A percentile compares a stretch with the other conserved stretches of the same genome.
phyloP scores from a whole-genome alignment of 2,888 invertebrate genomes.

The Himalopsyche japonica region DNA sequence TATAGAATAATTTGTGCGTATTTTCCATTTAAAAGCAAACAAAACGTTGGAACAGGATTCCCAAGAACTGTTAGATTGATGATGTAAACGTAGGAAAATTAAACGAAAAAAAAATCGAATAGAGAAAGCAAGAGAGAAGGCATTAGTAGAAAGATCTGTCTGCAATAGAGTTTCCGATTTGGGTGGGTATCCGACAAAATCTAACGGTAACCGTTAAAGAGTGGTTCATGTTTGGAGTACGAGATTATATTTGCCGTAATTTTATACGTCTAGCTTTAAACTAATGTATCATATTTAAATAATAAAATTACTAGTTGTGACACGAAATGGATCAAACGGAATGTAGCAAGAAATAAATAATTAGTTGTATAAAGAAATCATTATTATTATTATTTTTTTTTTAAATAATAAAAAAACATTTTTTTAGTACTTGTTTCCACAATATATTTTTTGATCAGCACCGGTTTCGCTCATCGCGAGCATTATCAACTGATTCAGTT shows the following conservation, averaged over 20 bases:
- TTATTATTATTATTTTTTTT: too few species aligned
- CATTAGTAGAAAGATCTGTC: constrained; percentile 8
- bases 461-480: too few species aligned
- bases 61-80: constrained; percentile 31
- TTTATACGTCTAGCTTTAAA: too few species aligned
- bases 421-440: too few species aligned
- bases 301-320: too few species aligned
- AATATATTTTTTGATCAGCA: too few species aligned
- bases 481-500: too few species aligned
- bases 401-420: too few species aligned
- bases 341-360: too few species aligned
- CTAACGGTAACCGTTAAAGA: background rate
- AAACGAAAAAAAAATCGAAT: background rate
- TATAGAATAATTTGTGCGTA: constrained; percentile 10
- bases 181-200: background rate
- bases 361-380: too few species aligned
- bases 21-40: constrained; percentile 30
- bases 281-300: too few species aligned
- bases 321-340: too few species aligned
- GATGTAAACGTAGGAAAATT: constrained; percentile 17
- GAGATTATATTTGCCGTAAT: background rate
- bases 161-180: background rate
- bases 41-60: constrained; percentile 16
- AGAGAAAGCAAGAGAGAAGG: background rate
- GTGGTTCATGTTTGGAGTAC: background rate